These are phyloP conservation scores for Trichosurus vulpecula DNA, from an alignment of 2,797 vertebrate genomes.

Conservation along the genomic window DNA sequence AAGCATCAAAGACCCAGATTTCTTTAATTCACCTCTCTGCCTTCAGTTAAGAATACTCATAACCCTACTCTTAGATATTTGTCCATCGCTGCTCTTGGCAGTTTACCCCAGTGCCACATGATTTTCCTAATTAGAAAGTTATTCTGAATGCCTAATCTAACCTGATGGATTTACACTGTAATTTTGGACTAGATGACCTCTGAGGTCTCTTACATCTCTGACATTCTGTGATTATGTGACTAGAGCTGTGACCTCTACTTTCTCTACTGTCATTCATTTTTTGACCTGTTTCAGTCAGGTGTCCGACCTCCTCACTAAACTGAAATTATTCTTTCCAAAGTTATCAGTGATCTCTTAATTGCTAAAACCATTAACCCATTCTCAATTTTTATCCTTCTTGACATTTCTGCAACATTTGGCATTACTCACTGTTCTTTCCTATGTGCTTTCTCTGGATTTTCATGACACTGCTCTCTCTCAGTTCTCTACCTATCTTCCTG, in stretches of 20 bases:
- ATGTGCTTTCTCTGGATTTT: not conserved
- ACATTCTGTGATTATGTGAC: not conserved
- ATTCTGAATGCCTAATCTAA: constrained; percentile 36
- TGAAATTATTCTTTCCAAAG: not conserved
- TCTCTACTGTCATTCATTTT: not conserved
- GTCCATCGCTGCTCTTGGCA: not conserved
- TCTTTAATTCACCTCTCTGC: not conserved
- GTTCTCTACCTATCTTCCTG: not conserved
- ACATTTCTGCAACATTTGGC: not conserved
- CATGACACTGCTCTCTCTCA: not conserved
- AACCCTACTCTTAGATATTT: not conserved
- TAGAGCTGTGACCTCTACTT: not conserved
- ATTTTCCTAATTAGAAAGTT: constrained; percentile 2
- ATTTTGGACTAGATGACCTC: not conserved
- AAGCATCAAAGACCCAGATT: not conserved
- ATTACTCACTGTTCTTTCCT: not conserved
- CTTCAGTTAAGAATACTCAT: constrained; percentile 7
- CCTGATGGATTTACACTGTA: not conserved
- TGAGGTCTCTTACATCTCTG: not conserved
- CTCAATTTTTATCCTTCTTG: not conserved
- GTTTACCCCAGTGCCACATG: not conserved
- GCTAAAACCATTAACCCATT: not conserved
- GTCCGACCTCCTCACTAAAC: not conserved
- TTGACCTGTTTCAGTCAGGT: not conserved
- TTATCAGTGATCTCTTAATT: not conserved